Percentiles rank a stretch among this genome's conserved stretches.
Evolutionary conservation across 2,888 invertebrate species (phyloP).

Genomic region (Diogma glabrata): DNA sequence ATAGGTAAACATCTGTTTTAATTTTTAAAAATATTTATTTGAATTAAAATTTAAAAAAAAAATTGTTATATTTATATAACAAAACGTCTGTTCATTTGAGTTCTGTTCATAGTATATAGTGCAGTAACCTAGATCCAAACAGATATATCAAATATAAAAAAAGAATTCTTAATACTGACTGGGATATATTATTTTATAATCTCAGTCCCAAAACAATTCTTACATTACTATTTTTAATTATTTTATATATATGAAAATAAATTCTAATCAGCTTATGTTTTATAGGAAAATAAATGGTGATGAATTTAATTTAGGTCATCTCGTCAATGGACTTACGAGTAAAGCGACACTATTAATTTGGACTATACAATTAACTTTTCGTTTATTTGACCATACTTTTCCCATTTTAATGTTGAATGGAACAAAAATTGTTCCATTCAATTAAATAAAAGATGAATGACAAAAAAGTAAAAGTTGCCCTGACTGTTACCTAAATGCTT

Average conservation of each 20-base stretch:
- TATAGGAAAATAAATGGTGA: no score
- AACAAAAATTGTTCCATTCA: no score
- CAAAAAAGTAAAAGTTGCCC: no score
- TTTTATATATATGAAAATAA: neutral
- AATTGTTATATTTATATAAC: no score
- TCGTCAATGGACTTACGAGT: no score
- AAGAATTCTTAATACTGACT: conserved; percentile 1
- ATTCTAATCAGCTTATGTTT: no score
- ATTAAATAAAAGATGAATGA: no score
- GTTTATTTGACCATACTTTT: neutral
- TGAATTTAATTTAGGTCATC: no score
- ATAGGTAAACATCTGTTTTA: no score
- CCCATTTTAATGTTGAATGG: neutral
- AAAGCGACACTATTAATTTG: neutral
- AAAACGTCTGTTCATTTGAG: conserved; percentile 9
- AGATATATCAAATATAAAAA: conserved; percentile 6
- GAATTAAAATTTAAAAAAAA: no score
- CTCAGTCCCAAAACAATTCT: conserved; percentile 5
- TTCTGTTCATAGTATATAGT: neutral
- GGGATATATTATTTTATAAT: conserved; percentile 6
- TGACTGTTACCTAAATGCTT: no score
- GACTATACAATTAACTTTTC: neutral
- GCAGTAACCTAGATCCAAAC: neutral
- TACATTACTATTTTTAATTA: neutral
- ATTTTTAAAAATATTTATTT: no score